Evolutionary conservation across 2,888 invertebrate species (phyloP).

Genomic region (Machimus atricapillus): DNA sequence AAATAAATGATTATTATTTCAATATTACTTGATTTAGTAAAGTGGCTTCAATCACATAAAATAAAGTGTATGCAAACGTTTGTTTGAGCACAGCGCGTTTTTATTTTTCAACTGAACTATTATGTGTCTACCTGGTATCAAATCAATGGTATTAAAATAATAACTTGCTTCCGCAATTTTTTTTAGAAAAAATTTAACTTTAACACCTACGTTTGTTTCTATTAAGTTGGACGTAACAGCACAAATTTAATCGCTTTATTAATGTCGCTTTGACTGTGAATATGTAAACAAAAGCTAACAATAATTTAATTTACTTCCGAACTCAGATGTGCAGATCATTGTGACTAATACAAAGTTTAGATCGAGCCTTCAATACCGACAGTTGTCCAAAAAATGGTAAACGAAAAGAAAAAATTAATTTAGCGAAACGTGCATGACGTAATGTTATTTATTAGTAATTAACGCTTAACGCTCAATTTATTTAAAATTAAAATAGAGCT

Average conservation of each 20-base stretch:
- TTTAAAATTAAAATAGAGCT: neutral
- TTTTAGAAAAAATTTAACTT: neutral
- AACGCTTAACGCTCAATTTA: neutral
- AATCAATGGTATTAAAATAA: neutral
- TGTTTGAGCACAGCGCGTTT: too few relatives aligned
- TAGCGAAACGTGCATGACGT: neutral
- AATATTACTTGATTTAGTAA: too few relatives aligned
- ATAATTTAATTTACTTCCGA: neutral
- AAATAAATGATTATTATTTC: too few relatives aligned
- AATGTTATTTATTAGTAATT: neutral
- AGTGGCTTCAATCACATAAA: too few relatives aligned
- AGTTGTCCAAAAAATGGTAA: neutral
- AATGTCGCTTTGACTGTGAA: neutral
- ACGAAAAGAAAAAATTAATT: neutral
- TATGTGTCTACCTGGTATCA: too few relatives aligned
- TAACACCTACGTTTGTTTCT: neutral
- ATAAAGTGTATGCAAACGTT: too few relatives aligned
- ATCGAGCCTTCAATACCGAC: neutral
- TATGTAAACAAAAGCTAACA: neutral
- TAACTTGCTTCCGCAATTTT: neutral
- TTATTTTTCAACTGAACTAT: too few relatives aligned
- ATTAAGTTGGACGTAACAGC: neutral
- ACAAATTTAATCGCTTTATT: neutral
- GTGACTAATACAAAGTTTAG: neutral
- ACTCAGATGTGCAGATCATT: neutral